These are phyloP conservation scores for Microdon myrmicae DNA, from an alignment of 2,888 invertebrate species.

Conservation along the genomic window DNA sequence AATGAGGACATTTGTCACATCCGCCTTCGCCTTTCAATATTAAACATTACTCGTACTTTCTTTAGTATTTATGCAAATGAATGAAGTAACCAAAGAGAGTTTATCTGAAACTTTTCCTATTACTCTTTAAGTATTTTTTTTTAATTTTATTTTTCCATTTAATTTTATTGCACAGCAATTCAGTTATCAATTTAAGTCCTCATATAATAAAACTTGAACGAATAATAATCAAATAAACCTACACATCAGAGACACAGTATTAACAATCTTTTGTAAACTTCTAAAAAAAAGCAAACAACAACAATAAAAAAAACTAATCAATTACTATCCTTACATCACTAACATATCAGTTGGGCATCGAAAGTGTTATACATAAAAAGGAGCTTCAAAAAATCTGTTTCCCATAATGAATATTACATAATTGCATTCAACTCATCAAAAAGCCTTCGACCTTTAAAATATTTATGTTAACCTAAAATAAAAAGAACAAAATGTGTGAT, in stretches of 20 bases:
- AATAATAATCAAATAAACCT: neutral
- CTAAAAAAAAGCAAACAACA: constrained; percentile 18
- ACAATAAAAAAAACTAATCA: no score
- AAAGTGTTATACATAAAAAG: constrained; percentile 24
- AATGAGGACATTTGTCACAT: neutral
- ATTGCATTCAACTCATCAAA: no score
- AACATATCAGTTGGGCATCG: constrained; percentile 52
- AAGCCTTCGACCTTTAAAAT: no score
- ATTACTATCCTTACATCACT: constrained; percentile 44
- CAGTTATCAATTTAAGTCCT: constrained; percentile 22
- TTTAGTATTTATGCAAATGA: constrained; percentile 41
- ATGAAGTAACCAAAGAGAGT: constrained; percentile 49
- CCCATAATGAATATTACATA: no score
- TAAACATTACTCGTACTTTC: constrained; percentile 20
- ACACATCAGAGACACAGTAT: constrained; percentile 42
- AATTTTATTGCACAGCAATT: constrained; percentile 37
- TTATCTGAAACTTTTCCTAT: constrained; percentile 49
- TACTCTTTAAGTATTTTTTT: constrained; percentile 43
- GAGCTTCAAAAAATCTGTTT: neutral
- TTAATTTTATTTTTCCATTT: neutral
- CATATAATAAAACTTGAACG: neutral
- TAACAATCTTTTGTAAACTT: constrained; percentile 29
- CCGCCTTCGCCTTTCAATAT: constrained; percentile 1
- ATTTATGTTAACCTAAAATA: constrained; percentile 1
- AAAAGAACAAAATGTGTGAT: no score